Evolutionary conservation across 1,140 invertebrate species (phyloP).

Genomic region (Apocrypta bakeri): DNA sequence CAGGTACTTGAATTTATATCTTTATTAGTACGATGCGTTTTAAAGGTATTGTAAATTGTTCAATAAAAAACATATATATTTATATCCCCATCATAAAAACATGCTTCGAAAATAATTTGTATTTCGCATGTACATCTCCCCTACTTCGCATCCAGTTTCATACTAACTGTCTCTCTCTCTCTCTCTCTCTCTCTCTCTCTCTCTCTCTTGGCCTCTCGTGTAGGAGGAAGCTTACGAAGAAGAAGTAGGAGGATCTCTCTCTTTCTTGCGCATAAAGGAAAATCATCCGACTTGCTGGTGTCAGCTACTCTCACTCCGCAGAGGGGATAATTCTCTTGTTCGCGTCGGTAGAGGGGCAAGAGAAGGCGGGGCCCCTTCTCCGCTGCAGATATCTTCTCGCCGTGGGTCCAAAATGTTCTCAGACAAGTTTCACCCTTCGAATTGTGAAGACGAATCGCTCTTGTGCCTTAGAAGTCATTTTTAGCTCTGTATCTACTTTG

Average conservation of each 20-base stretch:
- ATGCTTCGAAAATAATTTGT: no score
- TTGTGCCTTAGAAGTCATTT: no score
- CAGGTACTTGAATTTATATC: no score
- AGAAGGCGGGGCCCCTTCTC: conserved; percentile 13
- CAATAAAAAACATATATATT: no score
- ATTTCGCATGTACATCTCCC: neutral
- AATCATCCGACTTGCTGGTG: no score
- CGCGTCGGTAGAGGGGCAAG: neutral
- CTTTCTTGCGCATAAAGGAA: neutral
- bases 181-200: no score
- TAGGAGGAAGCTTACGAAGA: no score
- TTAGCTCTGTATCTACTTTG: no score
- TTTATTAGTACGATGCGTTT: no score
- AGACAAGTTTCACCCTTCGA: conserved; percentile 25
- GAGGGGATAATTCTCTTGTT: neutral
- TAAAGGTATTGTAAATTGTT: no score
- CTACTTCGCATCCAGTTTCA: neutral
- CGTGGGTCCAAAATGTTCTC: neutral
- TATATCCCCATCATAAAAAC: no score
- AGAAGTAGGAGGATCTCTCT: neutral
- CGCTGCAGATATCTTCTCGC: conserved; percentile 5
- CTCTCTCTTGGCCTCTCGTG: neutral
- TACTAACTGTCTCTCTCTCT: no score
- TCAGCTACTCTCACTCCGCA: neutral
- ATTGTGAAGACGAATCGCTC: neutral